phyloP scores from a whole-genome alignment of 2,113 vertebrate species.

The Porphyrio hochstetteri region DNA sequence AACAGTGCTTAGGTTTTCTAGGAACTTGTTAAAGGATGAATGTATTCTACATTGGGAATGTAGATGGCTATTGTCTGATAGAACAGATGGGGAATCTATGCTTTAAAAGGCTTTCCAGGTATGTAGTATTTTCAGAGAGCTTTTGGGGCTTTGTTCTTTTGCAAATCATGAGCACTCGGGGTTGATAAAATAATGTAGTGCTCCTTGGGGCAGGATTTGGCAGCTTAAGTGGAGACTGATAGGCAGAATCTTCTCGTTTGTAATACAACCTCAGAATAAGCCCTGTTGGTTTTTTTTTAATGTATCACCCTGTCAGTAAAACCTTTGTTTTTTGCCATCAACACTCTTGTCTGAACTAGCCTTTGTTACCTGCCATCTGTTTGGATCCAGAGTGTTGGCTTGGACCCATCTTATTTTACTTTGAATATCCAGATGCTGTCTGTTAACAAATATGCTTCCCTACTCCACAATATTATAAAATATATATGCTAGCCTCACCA shows the following conservation, averaged over 20 bases:
- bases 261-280: neutral
- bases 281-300: neutral
- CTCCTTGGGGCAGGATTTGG: neutral
- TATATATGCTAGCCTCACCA: neutral
- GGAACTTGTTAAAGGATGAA: neutral
- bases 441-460: neutral
- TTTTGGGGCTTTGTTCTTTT: constrained; percentile 12
- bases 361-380: constrained; percentile 21
- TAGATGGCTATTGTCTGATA: neutral
- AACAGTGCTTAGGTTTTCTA: neutral
- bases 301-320: neutral
- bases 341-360: neutral
- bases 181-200: neutral
- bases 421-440: neutral
- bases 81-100: neutral
- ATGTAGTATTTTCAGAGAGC: neutral
- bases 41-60: neutral
- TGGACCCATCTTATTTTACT: neutral
- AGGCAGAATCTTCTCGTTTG: neutral
- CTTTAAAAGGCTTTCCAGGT: neutral
- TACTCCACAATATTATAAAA: neutral
- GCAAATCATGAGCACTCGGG: neutral
- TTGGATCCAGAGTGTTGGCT: constrained; percentile 6
- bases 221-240: neutral
- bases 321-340: neutral